A percentile compares a stretch with the other conserved stretches of the same genome.
Conservation (phyloP, 2,113 vertebrate genomes). For the Rissa tridactyla region DNA sequence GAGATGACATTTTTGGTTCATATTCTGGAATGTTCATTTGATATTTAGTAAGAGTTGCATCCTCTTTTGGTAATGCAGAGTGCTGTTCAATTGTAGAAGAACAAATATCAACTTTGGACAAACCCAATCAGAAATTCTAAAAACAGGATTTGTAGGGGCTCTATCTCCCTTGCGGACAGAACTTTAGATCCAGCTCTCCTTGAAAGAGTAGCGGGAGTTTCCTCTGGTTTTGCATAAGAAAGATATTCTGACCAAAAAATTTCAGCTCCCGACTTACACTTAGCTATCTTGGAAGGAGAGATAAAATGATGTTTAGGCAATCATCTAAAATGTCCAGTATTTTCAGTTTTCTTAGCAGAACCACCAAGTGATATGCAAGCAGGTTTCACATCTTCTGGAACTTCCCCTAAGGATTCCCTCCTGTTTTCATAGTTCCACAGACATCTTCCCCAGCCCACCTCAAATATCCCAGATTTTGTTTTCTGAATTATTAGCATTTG, state of each 20-base stretch:
- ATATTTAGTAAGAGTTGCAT: neutral
- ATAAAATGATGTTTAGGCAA: neutral
- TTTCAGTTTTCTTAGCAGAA: neutral
- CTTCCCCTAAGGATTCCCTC: neutral
- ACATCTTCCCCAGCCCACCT: fast-evolving
- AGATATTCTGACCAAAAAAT: neutral
- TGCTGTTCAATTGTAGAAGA: neutral
- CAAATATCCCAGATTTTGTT: neutral
- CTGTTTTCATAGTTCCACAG: neutral
- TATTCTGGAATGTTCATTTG: neutral
- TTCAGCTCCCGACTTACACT: neutral
- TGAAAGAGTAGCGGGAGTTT: neutral
- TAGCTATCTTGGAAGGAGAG: neutral
- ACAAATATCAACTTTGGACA: neutral
- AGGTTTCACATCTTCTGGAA: neutral
- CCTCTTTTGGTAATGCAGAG: neutral
- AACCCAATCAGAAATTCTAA: neutral
- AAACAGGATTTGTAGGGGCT: neutral
- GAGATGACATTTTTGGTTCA: neutral
- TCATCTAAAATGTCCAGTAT: neutral
- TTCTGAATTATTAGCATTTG: neutral
- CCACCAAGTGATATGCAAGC: neutral
- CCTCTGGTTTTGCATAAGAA: neutral
- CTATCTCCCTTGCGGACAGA: neutral
- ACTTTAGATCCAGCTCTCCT: neutral